A percentile compares a stretch with the other conserved stretches of the same genome.
Conservation (phyloP, 2,113 vertebrate genomes). For the Rhynchopsitta pachyrhyncha region DNA sequence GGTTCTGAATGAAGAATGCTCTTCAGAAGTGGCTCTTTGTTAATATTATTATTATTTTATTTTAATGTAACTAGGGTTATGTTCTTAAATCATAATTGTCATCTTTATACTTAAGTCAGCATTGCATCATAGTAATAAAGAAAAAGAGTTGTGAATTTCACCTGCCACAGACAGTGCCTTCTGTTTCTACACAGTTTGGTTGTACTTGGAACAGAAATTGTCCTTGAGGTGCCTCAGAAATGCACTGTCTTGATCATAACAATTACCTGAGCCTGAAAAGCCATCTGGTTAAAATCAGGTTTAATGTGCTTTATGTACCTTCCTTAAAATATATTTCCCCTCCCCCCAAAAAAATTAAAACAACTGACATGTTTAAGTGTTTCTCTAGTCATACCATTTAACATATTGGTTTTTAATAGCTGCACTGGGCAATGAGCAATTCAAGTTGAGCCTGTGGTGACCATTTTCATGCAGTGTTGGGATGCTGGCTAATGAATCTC, state of each 20-base stretch:
- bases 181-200: constrained; percentile 23
- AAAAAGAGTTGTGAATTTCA: constrained; percentile 24
- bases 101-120: constrained; percentile 39
- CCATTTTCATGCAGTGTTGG: background rate
- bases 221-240: constrained; percentile 51
- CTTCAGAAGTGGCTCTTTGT: constrained; percentile 8
- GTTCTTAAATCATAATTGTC: constrained; percentile 51
- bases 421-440: background rate
- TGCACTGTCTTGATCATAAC: constrained; percentile 10
- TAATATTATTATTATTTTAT: constrained; percentile 54
- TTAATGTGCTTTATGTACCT: background rate
- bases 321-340: background rate
- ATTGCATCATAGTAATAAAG: background rate
- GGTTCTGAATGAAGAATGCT: constrained; percentile 41
- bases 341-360: constrained; percentile 1
- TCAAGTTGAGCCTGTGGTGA: background rate
- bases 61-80: constrained; percentile 53
- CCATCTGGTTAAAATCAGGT: constrained; percentile 53
- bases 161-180: background rate
- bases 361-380: constrained; percentile 11
- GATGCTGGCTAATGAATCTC: background rate
- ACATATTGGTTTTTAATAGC: constrained; percentile 47
- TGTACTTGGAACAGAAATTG: constrained; percentile 26
- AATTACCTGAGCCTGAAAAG: constrained; percentile 44
- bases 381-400: constrained; percentile 14